These are phyloP conservation scores for Hypomecis atomaria DNA, from an alignment of 2,888 invertebrate species.

Conservation along the genomic window DNA sequence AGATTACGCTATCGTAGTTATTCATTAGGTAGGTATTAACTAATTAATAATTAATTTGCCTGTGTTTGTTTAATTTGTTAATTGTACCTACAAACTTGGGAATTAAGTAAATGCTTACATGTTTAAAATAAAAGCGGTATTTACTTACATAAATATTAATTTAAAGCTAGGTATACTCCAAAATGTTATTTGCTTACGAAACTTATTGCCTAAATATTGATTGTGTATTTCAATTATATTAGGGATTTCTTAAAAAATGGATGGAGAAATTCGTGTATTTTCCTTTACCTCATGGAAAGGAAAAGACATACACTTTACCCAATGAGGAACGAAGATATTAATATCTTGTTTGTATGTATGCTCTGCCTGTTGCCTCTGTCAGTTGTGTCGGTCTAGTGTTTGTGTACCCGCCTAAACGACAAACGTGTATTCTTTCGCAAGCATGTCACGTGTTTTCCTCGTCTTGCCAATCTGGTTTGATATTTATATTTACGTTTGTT, in stretches of 20 bases:
- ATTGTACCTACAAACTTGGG: neutral
- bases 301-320: too few relatives aligned
- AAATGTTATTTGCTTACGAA: too few relatives aligned
- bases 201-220: too few relatives aligned
- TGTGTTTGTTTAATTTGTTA: neutral
- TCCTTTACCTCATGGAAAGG: neutral
- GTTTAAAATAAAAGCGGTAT: too few relatives aligned
- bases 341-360: too few relatives aligned
- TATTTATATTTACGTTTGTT: conserved; percentile 44
- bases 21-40: neutral
- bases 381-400: neutral
- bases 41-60: neutral
- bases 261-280: neutral
- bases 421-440: conserved; percentile 33
- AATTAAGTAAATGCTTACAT: neutral
- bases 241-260: too few relatives aligned
- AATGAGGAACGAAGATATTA: too few relatives aligned
- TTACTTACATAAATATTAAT: neutral
- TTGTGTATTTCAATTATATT: too few relatives aligned
- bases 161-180: too few relatives aligned
- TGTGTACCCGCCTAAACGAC: neutral
- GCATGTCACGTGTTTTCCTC: conserved; percentile 45
- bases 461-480: conserved; percentile 42
- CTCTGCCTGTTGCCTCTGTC: too few relatives aligned
- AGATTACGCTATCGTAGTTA: neutral